phyloP scores from a whole-genome alignment of 2,888 invertebrate species.

The Orthosia cruda region DNA sequence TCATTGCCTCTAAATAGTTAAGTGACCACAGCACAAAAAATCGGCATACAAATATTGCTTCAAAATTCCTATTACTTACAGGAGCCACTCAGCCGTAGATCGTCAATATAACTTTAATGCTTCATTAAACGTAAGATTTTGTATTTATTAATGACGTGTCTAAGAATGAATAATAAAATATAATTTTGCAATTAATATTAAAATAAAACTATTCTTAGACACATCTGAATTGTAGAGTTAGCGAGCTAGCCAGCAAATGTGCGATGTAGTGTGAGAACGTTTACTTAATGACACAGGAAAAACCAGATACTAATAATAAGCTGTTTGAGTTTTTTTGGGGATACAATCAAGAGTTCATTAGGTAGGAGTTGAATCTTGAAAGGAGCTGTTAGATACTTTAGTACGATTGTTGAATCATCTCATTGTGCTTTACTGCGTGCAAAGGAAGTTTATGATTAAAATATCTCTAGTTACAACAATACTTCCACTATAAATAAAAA shows the following conservation, averaged over 20 bases:
- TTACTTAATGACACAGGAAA: conserved; percentile 41
- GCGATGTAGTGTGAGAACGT: conserved; percentile 54
- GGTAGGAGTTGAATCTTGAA: conserved; percentile 6
- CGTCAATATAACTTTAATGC: conserved; percentile 24
- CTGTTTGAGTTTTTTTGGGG: conserved; percentile 23
- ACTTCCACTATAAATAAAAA: conserved; percentile 2
- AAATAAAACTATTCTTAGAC: conserved; percentile 36
- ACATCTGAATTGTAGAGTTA: conserved; percentile 35
- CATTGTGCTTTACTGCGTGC: conserved; percentile 10
- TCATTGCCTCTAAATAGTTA: conserved; percentile 40
- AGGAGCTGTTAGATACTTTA: no score
- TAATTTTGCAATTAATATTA: conserved; percentile 29
- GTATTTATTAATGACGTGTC: conserved; percentile 10
- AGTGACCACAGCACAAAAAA: conserved; percentile 48
- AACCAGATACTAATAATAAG: conserved; percentile 43
- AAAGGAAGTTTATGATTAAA: conserved; percentile 34
- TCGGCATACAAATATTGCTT: conserved; percentile 29
- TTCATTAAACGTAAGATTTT: conserved; percentile 35
- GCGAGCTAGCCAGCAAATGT: conserved; percentile 49
- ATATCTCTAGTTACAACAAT: not conserved
- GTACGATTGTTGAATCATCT: not conserved
- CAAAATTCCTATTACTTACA: conserved; percentile 34
- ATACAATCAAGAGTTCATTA: conserved; percentile 24
- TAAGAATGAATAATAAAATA: conserved; percentile 21
- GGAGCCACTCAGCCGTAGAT: conserved; percentile 22